Conservation (phyloP, 2,113 vertebrate species). For the Perccottus glenii region DNA sequence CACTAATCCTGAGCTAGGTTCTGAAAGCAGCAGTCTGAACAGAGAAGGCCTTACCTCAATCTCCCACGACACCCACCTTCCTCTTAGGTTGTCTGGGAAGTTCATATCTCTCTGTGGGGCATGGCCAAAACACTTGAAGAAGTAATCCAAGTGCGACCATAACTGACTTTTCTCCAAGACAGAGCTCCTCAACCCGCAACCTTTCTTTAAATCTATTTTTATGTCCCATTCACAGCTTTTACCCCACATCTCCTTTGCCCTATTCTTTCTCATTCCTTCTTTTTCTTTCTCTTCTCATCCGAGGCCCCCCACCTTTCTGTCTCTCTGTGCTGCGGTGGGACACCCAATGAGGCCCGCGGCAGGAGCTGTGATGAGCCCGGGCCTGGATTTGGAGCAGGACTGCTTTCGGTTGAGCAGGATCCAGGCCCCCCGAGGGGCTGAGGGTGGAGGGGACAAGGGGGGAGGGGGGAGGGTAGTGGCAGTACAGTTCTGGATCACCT, state of each 20-base stretch:
- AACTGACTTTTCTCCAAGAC: background rate
- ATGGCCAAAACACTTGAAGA: background rate
- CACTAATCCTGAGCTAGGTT: no score
- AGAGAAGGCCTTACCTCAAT: background rate
- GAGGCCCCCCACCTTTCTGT: slow-evolving; percentile 40
- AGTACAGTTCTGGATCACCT: slow-evolving; percentile 79
- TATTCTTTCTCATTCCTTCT: slow-evolving; percentile 14
- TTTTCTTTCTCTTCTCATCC: slow-evolving; percentile 17
- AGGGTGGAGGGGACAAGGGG: slow-evolving; percentile 36
- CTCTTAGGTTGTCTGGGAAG: no score
- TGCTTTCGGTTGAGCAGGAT: slow-evolving; percentile 68
- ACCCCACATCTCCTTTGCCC: slow-evolving; percentile 16
- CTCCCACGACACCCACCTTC: background rate
- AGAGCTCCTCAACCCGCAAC: no score
- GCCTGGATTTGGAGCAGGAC: slow-evolving; percentile 70
- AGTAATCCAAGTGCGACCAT: background rate
- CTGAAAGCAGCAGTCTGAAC: background rate
- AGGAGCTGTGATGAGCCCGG: slow-evolving; percentile 50
- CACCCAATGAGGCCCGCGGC: slow-evolving; percentile 63
- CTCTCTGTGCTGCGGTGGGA: slow-evolving; percentile 52
- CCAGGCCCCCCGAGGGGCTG: slow-evolving; percentile 65
- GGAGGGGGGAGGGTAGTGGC: slow-evolving; percentile 16
- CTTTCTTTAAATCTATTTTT: no score
- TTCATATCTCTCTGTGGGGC: no score
- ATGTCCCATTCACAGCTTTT: slow-evolving; percentile 5